Percentiles rank a stretch among this genome's conserved stretches.
Conservation (phyloP, 2,797 vertebrate species). For the Champsocephalus esox region DNA sequence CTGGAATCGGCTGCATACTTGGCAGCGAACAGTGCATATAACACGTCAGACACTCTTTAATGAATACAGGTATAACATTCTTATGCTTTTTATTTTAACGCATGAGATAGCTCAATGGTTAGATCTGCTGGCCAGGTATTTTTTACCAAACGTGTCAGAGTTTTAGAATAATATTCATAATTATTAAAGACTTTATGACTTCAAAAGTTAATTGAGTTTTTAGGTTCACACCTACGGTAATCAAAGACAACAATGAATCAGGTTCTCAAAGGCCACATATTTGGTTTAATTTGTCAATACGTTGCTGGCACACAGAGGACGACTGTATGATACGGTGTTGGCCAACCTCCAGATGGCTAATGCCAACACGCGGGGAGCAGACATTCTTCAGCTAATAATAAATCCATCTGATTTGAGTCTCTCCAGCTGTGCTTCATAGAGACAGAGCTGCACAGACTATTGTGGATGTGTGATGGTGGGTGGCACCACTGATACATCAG, state of each 20-base stretch:
- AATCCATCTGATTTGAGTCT: conserved; percentile 28
- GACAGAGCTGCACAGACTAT: not conserved
- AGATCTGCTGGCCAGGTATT: too few relatives aligned
- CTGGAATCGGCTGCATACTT: too few relatives aligned
- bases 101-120: too few relatives aligned
- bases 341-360: conserved; percentile 26
- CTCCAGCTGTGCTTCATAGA: conserved; percentile 5
- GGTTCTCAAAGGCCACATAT: not conserved
- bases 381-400: conserved; percentile 53
- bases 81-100: too few relatives aligned
- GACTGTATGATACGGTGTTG: conserved; percentile 18
- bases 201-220: not conserved
- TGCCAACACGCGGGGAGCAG: conserved; percentile 14
- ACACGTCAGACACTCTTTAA: too few relatives aligned
- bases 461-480: not conserved
- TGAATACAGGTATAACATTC: too few relatives aligned
- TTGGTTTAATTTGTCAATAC: conserved; percentile 1
- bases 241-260: not conserved
- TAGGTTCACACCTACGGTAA: not conserved
- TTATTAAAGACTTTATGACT: not conserved
- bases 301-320: conserved; percentile 3
- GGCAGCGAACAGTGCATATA: too few relatives aligned
- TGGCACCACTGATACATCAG: not conserved
- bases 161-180: not conserved
- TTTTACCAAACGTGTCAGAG: not conserved